Base-by-base conservation (phyloP, 2,113 vertebrate genomes). In the Pelmatolapia mariae region DNA sequence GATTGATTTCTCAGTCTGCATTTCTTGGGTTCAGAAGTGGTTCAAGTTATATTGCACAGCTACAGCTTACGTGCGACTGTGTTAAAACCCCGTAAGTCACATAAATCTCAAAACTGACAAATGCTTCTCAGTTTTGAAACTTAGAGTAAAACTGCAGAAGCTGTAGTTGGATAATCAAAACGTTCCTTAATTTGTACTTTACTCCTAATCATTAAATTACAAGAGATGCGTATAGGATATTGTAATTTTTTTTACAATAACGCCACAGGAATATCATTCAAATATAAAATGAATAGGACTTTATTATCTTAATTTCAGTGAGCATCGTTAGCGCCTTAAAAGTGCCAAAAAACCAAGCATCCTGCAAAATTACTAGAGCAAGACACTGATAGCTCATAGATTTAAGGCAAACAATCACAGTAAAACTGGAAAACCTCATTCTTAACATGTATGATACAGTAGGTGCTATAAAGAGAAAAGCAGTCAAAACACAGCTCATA, bases 401-500 rank as follows among this genome's bases (percentile, higher is more conserved):
- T 63, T 80, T 54, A 53, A 40, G 29, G 11, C 40, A 76, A 1
- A 83, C 38, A 73, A 78, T 50, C 26, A 31, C 43, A 31, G 71
- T 31, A 12, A 78, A 78, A 50, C 26, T 52, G 38, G 8, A 79
- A 61, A 83, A 38, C 50, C 5, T 5, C 1, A 13, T 36, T 57
- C 22, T 71, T 73, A 40, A 89, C 78, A 81, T 79, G 7, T 22
- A 63, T 66, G 15, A 22, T 12, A 85, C 15, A 43, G 26, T 24
- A 82, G 33, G 7, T 29, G 18, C 26, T 31, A 4, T 36, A 19
- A 16, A 16, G 59, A 86, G 15, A 53, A 84, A 91, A 83, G 13
- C 71, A 79, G 45, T 33, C 80, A 79, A 84, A 88, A 90, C 89
- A 87, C 80, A 84, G 53, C 54, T 89, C 45, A 18, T 87, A 47